Evolutionary conservation across 2,113 vertebrate species (phyloP).

Genomic region (Eurystomus gularis): DNA sequence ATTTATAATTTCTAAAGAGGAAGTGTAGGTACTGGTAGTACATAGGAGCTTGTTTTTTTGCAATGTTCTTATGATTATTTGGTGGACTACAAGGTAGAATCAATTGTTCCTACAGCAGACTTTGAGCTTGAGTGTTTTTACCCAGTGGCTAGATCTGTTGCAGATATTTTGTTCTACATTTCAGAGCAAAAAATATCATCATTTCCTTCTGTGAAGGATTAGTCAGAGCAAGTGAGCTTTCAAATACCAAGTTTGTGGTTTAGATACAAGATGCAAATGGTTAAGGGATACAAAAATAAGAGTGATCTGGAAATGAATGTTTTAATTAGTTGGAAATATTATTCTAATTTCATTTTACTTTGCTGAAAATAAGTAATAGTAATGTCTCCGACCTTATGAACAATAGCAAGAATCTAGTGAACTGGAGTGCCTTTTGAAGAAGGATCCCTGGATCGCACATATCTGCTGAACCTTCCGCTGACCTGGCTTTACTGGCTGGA

Average conservation of each 20-base stretch:
- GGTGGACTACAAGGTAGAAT: not conserved
- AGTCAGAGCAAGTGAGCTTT: not conserved
- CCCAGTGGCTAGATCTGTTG: not conserved
- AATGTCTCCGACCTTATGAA: not conserved
- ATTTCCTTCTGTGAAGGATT: not conserved
- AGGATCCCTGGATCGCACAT: fast-evolving
- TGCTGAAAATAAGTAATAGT: not conserved
- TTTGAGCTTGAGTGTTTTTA: not conserved
- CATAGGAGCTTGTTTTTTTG: not conserved
- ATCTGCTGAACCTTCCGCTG: not conserved
- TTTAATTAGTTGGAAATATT: not conserved
- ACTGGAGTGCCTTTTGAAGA: not conserved
- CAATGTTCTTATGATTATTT: not conserved
- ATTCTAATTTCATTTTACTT: not conserved
- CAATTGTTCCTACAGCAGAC: not conserved
- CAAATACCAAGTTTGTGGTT: not conserved
- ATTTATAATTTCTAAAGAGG: not conserved
- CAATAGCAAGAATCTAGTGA: not conserved
- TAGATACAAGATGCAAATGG: not conserved
- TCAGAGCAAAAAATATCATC: not conserved
- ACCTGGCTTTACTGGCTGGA: not conserved
- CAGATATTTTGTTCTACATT: not conserved
- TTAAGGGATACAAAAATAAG: not conserved
- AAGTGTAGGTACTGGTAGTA: not conserved
- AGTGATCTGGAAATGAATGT: not conserved